Percentiles rank a stretch among this genome's conserved stretches.
Conservation (phyloP, 2,797 vertebrate species). For the Oreortyx pictus region DNA sequence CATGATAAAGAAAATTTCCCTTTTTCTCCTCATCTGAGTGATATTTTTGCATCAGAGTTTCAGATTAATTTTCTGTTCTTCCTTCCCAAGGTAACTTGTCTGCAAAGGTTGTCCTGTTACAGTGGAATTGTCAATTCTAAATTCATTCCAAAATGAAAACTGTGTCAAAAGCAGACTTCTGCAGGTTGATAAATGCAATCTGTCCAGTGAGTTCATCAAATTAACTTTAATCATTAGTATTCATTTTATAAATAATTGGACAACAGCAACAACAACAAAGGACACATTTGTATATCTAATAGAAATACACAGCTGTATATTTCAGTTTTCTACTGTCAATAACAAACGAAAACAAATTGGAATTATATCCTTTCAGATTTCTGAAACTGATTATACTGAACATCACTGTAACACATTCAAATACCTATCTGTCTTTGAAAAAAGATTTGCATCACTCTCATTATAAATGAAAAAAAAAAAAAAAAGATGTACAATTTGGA, state of each 20-base stretch:
- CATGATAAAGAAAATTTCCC: neutral
- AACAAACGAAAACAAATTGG: neutral
- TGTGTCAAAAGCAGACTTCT: neutral
- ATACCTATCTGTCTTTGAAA: neutral
- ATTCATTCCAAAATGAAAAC: constrained; percentile 3
- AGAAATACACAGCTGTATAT: neutral
- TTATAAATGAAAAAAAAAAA: neutral
- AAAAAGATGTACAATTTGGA: neutral
- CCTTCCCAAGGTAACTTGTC: constrained; percentile 10
- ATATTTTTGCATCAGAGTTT: constrained; percentile 30
- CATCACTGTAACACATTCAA: neutral
- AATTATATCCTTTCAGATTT: neutral
- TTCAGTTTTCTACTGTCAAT: neutral
- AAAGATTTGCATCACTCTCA: neutral
- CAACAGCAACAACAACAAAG: neutral
- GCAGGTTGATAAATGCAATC: neutral
- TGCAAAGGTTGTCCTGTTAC: neutral
- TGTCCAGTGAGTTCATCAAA: neutral
- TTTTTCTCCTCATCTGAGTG: constrained; percentile 25
- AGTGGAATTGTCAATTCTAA: constrained; percentile 5
- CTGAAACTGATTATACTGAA: neutral
- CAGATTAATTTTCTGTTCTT: constrained; percentile 32
- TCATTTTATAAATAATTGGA: neutral
- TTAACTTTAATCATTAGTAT: neutral
- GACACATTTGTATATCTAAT: neutral